Base-by-base conservation (phyloP, 2,797 vertebrate genomes). In the Intellagama lesueurii region DNA sequence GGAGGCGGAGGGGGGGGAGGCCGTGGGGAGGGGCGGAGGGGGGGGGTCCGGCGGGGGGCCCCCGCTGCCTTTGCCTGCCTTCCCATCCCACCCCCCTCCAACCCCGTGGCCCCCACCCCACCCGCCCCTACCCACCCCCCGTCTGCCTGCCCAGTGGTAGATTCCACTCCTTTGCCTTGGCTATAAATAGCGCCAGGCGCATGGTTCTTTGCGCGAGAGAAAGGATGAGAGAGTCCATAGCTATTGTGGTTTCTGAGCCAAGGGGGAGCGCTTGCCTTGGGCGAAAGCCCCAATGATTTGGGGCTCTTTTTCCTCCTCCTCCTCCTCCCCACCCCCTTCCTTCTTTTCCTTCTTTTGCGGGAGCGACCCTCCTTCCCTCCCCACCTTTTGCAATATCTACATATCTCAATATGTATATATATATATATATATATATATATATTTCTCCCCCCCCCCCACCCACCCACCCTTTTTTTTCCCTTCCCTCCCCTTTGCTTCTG, bases 161-260 rank as follows among this genome's bases (percentile, higher is more conserved):
- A 90, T 96, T 96, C 97, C 97, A 96, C 95, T 95, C 96, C 96
- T 40, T 92, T 95, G 96, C 97, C 95, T 96, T 93, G 95, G 96
- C 96, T 97, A 97, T 97, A 97, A 97, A 97, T 97, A 97, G 96
- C 95, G 96, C 94, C 90, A 95, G 96, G 97, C 97, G 97, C 97
- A 97, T 97, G 97, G 97, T 95, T 97, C 95, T 96, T 97, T 78
- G 95, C 95, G 78, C 52, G 28, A 75, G 40, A 69, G 64, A 69
- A 35, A 44, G 9, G 19, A 7, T 12, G 96, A 96, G 95, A 95
- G 94, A 96, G 95, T 96, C 95, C 95, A 93, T 96, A 96, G 95
- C 96, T 95, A 96, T 96, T 96, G 95, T 96, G 94, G 95, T 94
- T 95, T 95, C 94, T 92, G 95, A 94, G 95, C 94, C 90, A 93